A percentile compares a stretch with the other conserved stretches of the same genome.
These are phyloP conservation scores for Sinocyclocheilus anshuiensis DNA, from an alignment of 2,113 vertebrate species.

Conservation along the genomic window DNA sequence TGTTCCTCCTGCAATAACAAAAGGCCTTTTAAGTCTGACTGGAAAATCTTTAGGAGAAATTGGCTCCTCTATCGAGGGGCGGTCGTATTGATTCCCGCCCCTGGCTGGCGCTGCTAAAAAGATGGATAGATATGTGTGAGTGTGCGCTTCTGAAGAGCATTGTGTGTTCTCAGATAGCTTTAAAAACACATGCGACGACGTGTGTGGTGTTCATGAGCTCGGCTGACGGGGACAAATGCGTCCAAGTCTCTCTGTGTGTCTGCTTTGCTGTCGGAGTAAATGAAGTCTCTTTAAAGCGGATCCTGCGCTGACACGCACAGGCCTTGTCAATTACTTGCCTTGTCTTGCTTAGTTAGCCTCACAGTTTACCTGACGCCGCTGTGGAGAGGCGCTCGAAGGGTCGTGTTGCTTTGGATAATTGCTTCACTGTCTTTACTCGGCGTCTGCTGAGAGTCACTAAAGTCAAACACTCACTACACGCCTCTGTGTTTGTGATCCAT, in stretches of 20 bases:
- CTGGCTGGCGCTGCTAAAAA: conserved; percentile 73
- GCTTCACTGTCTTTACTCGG: neutral
- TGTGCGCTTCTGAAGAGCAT: conserved; percentile 73
- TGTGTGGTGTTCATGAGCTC: conserved; percentile 60
- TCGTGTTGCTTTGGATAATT: conserved; percentile 21
- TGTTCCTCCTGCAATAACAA: conserved; percentile 78
- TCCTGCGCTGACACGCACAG: conserved; percentile 43
- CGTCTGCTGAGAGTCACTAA: neutral
- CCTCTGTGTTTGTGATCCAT: neutral
- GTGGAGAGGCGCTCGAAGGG: neutral
- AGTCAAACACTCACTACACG: neutral
- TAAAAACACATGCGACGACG: conserved; percentile 67
- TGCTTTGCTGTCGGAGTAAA: conserved; percentile 30
- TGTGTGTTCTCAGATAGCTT: conserved; percentile 72
- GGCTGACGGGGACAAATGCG: conserved; percentile 68
- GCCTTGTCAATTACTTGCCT: conserved; percentile 48
- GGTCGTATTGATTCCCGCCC: conserved; percentile 76
- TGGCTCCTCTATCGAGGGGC: conserved; percentile 75
- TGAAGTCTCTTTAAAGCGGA: conserved; percentile 51
- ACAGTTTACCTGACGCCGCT: neutral
- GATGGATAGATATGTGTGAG: conserved; percentile 80
- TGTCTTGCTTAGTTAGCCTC: conserved; percentile 45
- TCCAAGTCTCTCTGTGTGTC: conserved; percentile 16
- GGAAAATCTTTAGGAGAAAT: conserved; percentile 82
- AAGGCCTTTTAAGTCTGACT: conserved; percentile 79